Evolutionary conservation across 2,888 invertebrate genomes (phyloP).

Genomic region (Camptogramma bilineatum): DNA sequence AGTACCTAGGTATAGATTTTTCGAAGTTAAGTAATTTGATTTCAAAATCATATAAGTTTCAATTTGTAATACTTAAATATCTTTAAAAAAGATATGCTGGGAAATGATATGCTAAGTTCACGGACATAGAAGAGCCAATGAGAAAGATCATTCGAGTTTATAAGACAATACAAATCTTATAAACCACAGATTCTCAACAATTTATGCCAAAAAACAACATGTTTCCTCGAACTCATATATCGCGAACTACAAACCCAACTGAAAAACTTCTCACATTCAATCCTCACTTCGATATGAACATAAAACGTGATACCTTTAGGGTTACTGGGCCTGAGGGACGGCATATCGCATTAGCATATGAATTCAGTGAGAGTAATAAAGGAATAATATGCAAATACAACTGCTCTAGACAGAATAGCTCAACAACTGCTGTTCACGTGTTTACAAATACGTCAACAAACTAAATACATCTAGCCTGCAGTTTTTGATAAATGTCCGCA

Average conservation of each 20-base stretch:
- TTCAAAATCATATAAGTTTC: no score
- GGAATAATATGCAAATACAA: slow-evolving; percentile 79
- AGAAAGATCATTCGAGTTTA: no score
- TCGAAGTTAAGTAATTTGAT: no score
- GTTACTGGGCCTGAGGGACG: slow-evolving; percentile 64
- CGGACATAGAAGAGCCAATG: no score
- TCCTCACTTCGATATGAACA: slow-evolving; percentile 33
- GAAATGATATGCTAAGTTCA: no score
- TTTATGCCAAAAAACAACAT: slow-evolving; percentile 2
- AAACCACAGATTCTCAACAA: neutral
- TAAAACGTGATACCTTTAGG: slow-evolving; percentile 58
- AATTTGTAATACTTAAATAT: no score
- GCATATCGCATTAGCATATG: slow-evolving; percentile 77
- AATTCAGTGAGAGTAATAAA: slow-evolving; percentile 76
- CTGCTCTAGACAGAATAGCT: slow-evolving; percentile 4
- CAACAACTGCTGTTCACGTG: slow-evolving; percentile 3
- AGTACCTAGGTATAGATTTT: no score
- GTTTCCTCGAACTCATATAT: slow-evolving; percentile 18
- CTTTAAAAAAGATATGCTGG: no score
- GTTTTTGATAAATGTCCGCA: no score
- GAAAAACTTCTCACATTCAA: slow-evolving; percentile 36
- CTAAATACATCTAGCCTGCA: neutral
- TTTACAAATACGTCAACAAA: neutral
- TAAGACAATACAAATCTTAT: neutral
- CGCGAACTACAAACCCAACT: slow-evolving; percentile 22